Percentiles rank a stretch among this genome's conserved stretches.
These are phyloP conservation scores for Andrena bicolor DNA, from an alignment of 2,888 invertebrate genomes.

Conservation along the genomic window DNA sequence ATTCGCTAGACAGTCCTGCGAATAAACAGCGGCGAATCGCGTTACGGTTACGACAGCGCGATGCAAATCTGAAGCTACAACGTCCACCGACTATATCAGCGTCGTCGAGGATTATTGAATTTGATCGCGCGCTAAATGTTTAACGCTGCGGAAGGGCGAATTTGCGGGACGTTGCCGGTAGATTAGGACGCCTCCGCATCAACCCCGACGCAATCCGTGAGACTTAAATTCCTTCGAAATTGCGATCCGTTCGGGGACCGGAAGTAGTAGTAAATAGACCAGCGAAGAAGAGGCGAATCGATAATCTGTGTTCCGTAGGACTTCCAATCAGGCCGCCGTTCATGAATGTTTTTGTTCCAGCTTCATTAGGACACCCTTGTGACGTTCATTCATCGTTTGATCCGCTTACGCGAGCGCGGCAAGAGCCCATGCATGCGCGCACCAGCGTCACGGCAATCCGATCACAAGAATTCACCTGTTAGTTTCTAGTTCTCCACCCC, in stretches of 20 bases:
- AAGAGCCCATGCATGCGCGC: constrained; percentile 1
- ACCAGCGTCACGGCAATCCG: constrained; percentile 24
- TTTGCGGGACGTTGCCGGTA: neutral
- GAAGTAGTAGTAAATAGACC: neutral
- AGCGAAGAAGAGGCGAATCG: neutral
- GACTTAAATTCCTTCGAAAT: neutral
- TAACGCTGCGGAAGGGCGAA: neutral
- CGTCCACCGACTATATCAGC: constrained; percentile 6
- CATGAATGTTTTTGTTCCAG: neutral
- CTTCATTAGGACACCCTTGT: constrained; percentile 15
- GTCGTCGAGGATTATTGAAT: constrained; percentile 13
- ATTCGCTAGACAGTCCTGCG: constrained; percentile 18
- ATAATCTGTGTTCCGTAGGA: neutral
- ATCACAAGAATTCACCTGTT: constrained; percentile 40
- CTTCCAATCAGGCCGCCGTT: neutral
- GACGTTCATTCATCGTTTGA: constrained; percentile 5
- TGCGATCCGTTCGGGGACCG: neutral
- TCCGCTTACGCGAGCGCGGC: constrained; percentile 10
- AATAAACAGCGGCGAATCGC: constrained; percentile 28
- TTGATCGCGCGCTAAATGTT: neutral
- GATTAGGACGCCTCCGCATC: neutral
- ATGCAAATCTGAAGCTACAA: constrained; percentile 26
- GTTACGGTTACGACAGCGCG: constrained; percentile 14
- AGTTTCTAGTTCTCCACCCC: constrained; percentile 3
- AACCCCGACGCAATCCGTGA: neutral